Evolutionary conservation across 92 coral and sea anemone genomes (phyloP), one percentile per base, ranked within the genome.

Genomic region (Isaurus tuberculatus): DNA sequence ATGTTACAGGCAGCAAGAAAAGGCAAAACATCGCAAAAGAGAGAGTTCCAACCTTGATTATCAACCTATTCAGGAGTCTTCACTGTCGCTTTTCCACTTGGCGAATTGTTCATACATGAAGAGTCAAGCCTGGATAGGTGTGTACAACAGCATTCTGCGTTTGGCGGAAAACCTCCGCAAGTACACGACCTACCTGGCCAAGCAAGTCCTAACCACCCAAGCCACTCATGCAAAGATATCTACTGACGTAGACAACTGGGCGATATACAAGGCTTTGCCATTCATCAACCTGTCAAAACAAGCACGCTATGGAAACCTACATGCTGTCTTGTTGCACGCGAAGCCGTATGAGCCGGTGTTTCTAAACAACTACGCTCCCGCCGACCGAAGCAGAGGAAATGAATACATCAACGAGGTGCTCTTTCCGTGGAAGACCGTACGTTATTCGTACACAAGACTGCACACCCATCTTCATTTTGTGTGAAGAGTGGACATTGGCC

Each of bases 101-200:
- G 74, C 71, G 51, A 70, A 75, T 51, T 83, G 87, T 73, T 51
- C 79, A 49, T 83, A 72, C 80, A 64, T 83, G 70, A 83, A 70
- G 72, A 83, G 80, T 48, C 79, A 83, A 63, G 68, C 80, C 42
- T 83, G 86, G 86, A 83, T 16, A 83, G 79, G 86, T 70, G 86
- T 71, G 48, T 71, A 55, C 86, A 83, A 83, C 67, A 58, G 70
- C 67, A 33, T 83, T 73, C 80, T 83, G 49, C 44, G 72, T 70
- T 61, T 83, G 67, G 86, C 86, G 44, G 80, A 83, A 32, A 83
- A 83, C 57, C 86, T 83, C 46, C 65, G 80, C 34, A 83, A 70
- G 51, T 83, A 83, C 75, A 49, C 86, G 57, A 65, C 46, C 81
- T 70, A 83, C 80, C 81, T 83, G 57, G 86, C 70, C 48, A 75